Evolutionary conservation across 2,113 vertebrate species (phyloP), one percentile per base, ranked within the genome.

Genomic region (Mesocricetus auratus): DNA sequence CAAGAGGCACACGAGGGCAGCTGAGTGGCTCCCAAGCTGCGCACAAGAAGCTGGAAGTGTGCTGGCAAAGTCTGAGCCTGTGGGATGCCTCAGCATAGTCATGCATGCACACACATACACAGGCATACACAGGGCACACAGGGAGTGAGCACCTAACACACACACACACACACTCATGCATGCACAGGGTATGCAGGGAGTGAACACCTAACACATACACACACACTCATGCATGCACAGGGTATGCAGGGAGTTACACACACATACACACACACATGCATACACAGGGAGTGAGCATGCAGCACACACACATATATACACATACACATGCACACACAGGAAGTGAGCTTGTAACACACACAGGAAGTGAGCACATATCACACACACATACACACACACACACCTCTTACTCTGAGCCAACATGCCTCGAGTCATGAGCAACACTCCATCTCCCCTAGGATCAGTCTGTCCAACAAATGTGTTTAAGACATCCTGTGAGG

Each of bases 1-100:
- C 8, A 7, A 21, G 82, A 56, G 60, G 74, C 4, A 1, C 42
- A 26, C 39, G 0, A 83, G 69, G 69, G 45, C 5, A 5, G 2
- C 1, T 0, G 56, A 22, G 9, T 0, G 42, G 33, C 36, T 39
- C 22, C 68, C 33, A 1, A 0, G 22, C 88, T 0, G 66, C 29
- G 66, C 50, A 7, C 53, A 31, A 16, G 85, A 29, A 22, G 31
- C 1, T 0, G 0, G 29, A 50, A 36, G 7, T 33, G 5, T 10
- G 33, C 22, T 3, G 6, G 39, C 0, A 26, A 53, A 50, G 26
- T 19, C 21, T 1, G 2, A 47, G 68, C 62, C 33, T 33, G 42
- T 0, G 8, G 0, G 0, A 4, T 1, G 17, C 8, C 6, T 39
- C 31, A n/a, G 26, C 26, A 47, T 42, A 16, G 16, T 21, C 56